Conservation (phyloP, 2,113 vertebrate genomes). For the Oostethus manadensis region DNA sequence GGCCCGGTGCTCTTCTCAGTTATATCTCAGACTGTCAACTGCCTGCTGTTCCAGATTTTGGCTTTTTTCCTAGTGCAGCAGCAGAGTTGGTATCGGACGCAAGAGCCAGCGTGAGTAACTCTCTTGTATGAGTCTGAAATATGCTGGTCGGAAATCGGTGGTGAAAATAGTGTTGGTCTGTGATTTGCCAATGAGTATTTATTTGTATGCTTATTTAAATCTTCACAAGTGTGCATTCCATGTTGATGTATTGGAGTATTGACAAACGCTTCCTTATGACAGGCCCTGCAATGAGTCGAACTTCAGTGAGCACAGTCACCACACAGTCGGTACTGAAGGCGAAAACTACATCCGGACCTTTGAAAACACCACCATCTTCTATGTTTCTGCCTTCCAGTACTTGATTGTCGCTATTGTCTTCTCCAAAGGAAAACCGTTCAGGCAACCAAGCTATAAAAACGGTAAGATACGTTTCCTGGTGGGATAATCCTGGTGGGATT, state of each 20-base stretch:
- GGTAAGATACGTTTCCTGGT: slow-evolving; percentile 75
- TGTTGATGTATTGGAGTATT: background rate
- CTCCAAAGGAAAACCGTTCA: slow-evolving; percentile 95
- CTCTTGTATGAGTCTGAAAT: background rate
- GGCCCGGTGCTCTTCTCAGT: slow-evolving; percentile 86
- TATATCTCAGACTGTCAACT: slow-evolving; percentile 89
- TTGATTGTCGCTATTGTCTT: slow-evolving; percentile 89
- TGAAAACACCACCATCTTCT: slow-evolving; percentile 96
- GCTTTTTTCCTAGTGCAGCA: slow-evolving; percentile 82
- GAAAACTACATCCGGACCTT: slow-evolving; percentile 84
- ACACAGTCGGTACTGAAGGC: slow-evolving; percentile 64
- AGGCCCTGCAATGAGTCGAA: slow-evolving; percentile 76
- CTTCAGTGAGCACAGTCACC: slow-evolving; percentile 41
- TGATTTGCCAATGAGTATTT: too few species aligned
- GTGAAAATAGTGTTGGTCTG: too few species aligned
- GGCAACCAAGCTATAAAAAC: slow-evolving; percentile 93
- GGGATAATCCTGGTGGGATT: too few species aligned
- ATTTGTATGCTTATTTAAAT: too few species aligned
- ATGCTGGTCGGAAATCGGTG: too few species aligned
- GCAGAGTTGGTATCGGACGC: slow-evolving; percentile 84
- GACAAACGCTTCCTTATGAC: slow-evolving; percentile 10
- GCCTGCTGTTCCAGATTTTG: slow-evolving; percentile 82
- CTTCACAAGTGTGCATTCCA: background rate
- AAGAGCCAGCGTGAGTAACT: slow-evolving; percentile 80
- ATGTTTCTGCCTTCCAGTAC: slow-evolving; percentile 95